Conservation (phyloP, 1,140 invertebrate species). For the Akabosia matsudoensis region DNA sequence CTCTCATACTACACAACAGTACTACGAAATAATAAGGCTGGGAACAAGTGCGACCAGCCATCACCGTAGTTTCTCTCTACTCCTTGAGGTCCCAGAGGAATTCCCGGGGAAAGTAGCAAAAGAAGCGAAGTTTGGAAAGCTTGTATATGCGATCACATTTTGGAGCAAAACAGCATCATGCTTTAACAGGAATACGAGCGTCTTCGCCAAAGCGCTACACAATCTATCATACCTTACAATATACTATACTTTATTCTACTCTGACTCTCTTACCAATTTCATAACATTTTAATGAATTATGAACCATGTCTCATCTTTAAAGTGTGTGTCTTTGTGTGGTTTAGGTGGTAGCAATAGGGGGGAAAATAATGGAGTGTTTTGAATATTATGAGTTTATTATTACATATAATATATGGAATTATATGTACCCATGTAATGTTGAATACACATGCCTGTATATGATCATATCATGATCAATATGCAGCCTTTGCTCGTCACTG, state of each 20-base stretch:
- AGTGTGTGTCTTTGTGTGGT: slow-evolving; percentile 13
- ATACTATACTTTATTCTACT: background rate
- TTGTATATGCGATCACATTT: background rate
- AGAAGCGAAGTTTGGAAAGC: background rate
- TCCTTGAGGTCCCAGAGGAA: slow-evolving; percentile 5
- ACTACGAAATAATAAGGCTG: too few relatives aligned
- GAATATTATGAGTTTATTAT: too few relatives aligned
- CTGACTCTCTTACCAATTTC: slow-evolving; percentile 40
- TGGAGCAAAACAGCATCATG: background rate
- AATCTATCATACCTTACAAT: background rate
- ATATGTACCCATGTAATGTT: too few relatives aligned
- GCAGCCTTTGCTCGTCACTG: slow-evolving; percentile 16
- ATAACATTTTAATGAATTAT: slow-evolving; percentile 46
- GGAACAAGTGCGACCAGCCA: background rate
- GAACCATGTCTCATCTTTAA: slow-evolving; percentile 34
- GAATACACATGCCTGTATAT: too few relatives aligned
- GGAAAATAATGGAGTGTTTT: too few relatives aligned
- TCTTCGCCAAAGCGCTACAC: background rate
- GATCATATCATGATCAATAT: slow-evolving; percentile 43
- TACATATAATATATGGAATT: too few relatives aligned
- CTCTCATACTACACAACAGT: background rate
- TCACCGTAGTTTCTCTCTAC: background rate
- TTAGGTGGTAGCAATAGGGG: background rate
- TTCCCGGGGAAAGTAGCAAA: slow-evolving; percentile 8
- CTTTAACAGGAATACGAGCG: background rate